Evolutionary conservation across 1,140 invertebrate species (phyloP).

Genomic region (Lethocerus indicus): DNA sequence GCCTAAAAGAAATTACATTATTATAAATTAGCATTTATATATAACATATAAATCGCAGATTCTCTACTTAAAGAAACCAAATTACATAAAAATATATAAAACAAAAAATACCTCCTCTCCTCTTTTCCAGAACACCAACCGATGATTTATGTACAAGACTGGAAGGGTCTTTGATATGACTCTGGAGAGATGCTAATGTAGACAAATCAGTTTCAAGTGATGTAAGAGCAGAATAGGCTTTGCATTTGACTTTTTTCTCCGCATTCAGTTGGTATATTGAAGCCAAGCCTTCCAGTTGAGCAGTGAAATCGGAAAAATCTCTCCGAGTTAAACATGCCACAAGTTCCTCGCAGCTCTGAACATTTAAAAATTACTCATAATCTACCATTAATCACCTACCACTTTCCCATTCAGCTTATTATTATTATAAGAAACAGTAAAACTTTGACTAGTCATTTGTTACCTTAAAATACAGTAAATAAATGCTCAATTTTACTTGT

Average conservation of each 20-base stretch:
- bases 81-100: not conserved
- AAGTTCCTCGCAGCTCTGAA: conserved; percentile 69
- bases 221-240: conserved; percentile 80
- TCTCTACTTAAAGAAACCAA: not conserved
- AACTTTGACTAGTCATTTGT: conserved; percentile 2
- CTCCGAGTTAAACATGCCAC: conserved; percentile 58
- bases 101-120: conserved; percentile 41
- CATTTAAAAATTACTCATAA: no score
- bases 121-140: conserved; percentile 60
- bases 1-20: conserved; percentile 28
- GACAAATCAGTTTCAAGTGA: conserved; percentile 84
- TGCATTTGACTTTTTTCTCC: conserved; percentile 86
- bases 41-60: not conserved
- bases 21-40: not conserved
- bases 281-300: conserved; percentile 76
- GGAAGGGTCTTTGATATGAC: conserved; percentile 68
- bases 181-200: conserved; percentile 61
- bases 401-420: no score
- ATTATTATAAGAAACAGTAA: conserved; percentile 8
- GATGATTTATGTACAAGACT: conserved; percentile 78
- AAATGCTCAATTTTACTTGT: no score
- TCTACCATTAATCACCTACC: no score
- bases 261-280: conserved; percentile 88
- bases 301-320: conserved; percentile 84
- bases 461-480: conserved; percentile 1